Evolutionary conservation across 2,113 vertebrate genomes (phyloP).

Genomic region (Labeo catla): DNA sequence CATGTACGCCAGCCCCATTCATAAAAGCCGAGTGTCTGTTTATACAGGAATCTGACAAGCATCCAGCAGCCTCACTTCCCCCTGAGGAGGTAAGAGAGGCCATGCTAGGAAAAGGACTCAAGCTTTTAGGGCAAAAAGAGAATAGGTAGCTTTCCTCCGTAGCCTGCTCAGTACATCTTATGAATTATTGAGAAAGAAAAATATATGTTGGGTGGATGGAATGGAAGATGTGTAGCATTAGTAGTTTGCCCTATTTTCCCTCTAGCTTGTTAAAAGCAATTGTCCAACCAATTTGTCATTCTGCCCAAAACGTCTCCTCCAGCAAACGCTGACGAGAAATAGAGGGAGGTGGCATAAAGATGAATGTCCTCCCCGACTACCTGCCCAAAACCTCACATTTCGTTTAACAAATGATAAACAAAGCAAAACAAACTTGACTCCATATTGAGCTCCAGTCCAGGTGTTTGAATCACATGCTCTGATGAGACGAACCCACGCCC

Average conservation of each 20-base stretch:
- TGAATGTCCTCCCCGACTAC: constrained; percentile 55
- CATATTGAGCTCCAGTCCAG: background rate
- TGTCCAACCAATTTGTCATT: constrained; percentile 78
- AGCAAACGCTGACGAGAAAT: constrained; percentile 57
- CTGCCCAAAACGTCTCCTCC: constrained; percentile 62
- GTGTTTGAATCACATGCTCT: background rate
- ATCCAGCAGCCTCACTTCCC: background rate
- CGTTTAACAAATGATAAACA: constrained; percentile 67
- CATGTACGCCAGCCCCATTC: constrained; percentile 13
- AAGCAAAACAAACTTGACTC: constrained; percentile 50
- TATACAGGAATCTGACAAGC: constrained; percentile 10
- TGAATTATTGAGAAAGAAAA: constrained; percentile 70
- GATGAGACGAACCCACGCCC: background rate
- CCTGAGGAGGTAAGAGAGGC: constrained; percentile 12
- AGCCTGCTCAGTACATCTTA: constrained; percentile 51
- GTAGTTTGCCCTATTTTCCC: constrained; percentile 78
- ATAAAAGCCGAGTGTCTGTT: constrained; percentile 33
- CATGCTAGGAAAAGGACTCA: constrained; percentile 16
- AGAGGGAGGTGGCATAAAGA: constrained; percentile 55
- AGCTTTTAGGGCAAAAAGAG: constrained; percentile 38
- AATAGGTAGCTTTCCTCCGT: constrained; percentile 22
- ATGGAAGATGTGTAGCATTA: constrained; percentile 71
- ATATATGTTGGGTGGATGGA: constrained; percentile 69
- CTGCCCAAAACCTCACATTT: constrained; percentile 58
- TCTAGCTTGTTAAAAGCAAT: constrained; percentile 80